These are phyloP conservation scores for Meganola albula DNA, from an alignment of 2,888 invertebrate genomes.

Conservation along the genomic window DNA sequence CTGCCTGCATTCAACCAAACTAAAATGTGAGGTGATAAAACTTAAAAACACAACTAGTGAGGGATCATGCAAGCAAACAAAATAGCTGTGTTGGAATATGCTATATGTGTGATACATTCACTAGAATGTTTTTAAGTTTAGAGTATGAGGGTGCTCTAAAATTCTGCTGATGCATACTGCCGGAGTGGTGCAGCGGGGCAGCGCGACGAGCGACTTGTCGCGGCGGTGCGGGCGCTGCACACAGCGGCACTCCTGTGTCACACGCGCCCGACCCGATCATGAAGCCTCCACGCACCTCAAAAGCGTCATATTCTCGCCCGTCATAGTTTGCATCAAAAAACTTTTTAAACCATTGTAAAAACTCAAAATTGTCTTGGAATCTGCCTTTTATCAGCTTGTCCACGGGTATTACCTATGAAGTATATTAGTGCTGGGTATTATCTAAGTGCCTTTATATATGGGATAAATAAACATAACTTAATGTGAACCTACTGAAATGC, in stretches of 20 bases:
- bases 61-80: constrained; percentile 10
- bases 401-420: constrained; percentile 96
- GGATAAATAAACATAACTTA: too few relatives aligned
- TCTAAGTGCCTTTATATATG: too few relatives aligned
- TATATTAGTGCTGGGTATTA: constrained; percentile 15
- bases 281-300: constrained; percentile 90
- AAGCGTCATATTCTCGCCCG: constrained; percentile 96
- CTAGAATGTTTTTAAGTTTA: constrained; percentile 37
- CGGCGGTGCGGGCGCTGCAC: constrained; percentile 43
- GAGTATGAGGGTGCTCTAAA: constrained; percentile 32
- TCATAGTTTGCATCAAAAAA: constrained; percentile 99
- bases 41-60: constrained; percentile 28
- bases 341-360: constrained; percentile 99
- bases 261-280: constrained; percentile 85
- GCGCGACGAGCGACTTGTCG: constrained; percentile 32
- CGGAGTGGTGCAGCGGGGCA: constrained; percentile 50
- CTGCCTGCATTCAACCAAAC: constrained; percentile 28
- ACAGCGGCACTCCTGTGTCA: constrained; percentile 69
- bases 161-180: constrained; percentile 59
- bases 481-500: too few relatives aligned
- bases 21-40: constrained; percentile 25
- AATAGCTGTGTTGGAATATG: neutral
- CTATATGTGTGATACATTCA: neutral
- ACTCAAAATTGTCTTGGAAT: constrained; percentile 99
- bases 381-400: constrained; percentile 99